Evolutionary conservation across 2,888 invertebrate genomes (phyloP).

Genomic region (Geotrupes spiniger): DNA sequence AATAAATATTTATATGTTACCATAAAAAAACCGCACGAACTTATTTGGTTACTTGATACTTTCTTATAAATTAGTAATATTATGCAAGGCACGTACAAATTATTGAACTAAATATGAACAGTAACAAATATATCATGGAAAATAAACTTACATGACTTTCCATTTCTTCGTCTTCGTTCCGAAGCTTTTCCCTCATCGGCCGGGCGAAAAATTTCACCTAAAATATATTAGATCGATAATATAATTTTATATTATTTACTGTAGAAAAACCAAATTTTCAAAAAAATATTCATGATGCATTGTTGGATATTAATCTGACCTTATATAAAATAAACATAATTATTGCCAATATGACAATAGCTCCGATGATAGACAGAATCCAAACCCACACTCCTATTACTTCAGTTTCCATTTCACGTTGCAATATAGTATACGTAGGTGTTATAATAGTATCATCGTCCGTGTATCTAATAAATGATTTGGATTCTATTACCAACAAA

Average conservation of each 20-base stretch:
- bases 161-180: slow-evolving; percentile 10
- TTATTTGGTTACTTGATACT: too few species aligned
- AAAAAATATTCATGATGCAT: too few species aligned
- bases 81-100: too few species aligned
- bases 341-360: slow-evolving; percentile 40
- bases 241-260: too few species aligned
- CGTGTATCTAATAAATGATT: background rate
- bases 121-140: too few species aligned
- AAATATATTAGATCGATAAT: too few species aligned
- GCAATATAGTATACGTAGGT: background rate
- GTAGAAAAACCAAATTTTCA: background rate
- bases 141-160: too few species aligned
- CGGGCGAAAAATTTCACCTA: slow-evolving; percentile 15
- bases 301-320: slow-evolving; percentile 35
- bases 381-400: slow-evolving; percentile 39
- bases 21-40: too few species aligned
- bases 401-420: slow-evolving; percentile 3
- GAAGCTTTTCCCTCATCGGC: slow-evolving; percentile 15
- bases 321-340: slow-evolving; percentile 44
- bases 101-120: too few species aligned
- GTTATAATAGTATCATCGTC: background rate
- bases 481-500: slow-evolving; percentile 7
- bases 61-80: too few species aligned
- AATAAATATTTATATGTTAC: too few species aligned
- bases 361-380: slow-evolving; percentile 42